These are phyloP conservation scores for Sternarchorhynchus goeldii DNA, from an alignment of 2,797 vertebrate genomes.

Conservation along the genomic window DNA sequence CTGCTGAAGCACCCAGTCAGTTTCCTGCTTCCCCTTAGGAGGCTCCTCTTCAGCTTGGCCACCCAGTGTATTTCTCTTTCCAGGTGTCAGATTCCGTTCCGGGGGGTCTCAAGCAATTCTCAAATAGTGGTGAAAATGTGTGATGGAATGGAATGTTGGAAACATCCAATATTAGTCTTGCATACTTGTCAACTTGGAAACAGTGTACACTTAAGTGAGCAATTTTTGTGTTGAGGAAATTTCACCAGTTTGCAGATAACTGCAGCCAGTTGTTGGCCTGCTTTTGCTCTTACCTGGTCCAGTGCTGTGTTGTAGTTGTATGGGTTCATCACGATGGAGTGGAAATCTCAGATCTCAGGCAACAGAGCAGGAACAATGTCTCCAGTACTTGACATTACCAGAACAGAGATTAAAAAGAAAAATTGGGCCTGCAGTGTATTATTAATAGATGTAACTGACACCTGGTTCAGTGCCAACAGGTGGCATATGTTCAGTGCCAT, in stretches of 20 bases:
- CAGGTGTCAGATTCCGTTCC: not conserved
- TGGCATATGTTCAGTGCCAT: constrained; percentile 17
- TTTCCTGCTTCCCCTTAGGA: not conserved
- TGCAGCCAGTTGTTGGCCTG: too few species aligned
- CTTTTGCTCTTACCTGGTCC: too few species aligned
- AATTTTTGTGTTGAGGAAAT: not conserved
- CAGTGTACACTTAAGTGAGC: not conserved
- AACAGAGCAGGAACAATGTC: not conserved
- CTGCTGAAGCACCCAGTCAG: not conserved
- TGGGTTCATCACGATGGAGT: not conserved
- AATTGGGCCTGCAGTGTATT: not conserved
- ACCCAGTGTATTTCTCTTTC: constrained; percentile 22
- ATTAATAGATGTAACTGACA: not conserved
- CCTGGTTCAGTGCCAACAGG: constrained; percentile 21
- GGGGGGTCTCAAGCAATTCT: not conserved
- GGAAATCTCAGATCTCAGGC: not conserved
- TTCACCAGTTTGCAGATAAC: too few species aligned
- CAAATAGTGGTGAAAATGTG: not conserved
- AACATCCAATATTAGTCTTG: not conserved
- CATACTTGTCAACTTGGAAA: not conserved
- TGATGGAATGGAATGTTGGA: not conserved
- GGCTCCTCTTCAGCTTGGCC: constrained; percentile 18
- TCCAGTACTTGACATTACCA: not conserved
- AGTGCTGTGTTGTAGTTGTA: too few species aligned
- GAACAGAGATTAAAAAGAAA: not conserved